These are phyloP conservation scores for Aleiodes leptofemur DNA, from an alignment of 2,888 invertebrate genomes.

Conservation along the genomic window DNA sequence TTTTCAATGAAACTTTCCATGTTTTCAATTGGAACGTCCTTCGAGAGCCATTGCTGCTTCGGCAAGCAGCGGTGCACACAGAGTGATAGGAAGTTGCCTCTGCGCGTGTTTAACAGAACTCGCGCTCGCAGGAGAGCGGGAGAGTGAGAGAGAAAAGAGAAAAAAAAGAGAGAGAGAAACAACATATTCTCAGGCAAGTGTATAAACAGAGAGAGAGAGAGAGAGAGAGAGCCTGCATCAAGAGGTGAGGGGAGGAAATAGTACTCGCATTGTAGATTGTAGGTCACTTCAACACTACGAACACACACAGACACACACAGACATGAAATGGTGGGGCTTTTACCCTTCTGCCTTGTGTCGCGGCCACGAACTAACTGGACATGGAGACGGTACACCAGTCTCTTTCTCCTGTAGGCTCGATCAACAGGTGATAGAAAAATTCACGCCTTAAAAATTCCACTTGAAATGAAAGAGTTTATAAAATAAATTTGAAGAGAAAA, in stretches of 20 bases:
- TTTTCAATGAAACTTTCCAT: too few relatives aligned
- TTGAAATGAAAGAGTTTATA: too few relatives aligned
- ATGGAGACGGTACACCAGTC: conserved; percentile 69
- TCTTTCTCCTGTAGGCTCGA: conserved; percentile 68
- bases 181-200: too few relatives aligned
- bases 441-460: neutral
- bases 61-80: too few relatives aligned
- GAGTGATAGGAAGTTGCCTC: too few relatives aligned
- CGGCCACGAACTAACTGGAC: conserved; percentile 73
- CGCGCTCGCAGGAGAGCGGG: too few relatives aligned
- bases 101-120: too few relatives aligned
- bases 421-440: conserved; percentile 62
- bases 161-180: too few relatives aligned
- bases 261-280: conserved; percentile 62
- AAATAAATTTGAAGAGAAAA: too few relatives aligned
- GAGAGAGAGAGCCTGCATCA: neutral
- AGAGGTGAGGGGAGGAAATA: neutral
- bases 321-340: conserved; percentile 58
- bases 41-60: too few relatives aligned
- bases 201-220: neutral
- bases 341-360: conserved; percentile 67
- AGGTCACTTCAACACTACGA: conserved; percentile 65
- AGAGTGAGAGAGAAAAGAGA: too few relatives aligned
- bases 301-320: neutral
- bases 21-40: too few relatives aligned